These are phyloP conservation scores for Arvicola amphibius DNA, from an alignment of 2,797 vertebrate genomes.

Conservation along the genomic window DNA sequence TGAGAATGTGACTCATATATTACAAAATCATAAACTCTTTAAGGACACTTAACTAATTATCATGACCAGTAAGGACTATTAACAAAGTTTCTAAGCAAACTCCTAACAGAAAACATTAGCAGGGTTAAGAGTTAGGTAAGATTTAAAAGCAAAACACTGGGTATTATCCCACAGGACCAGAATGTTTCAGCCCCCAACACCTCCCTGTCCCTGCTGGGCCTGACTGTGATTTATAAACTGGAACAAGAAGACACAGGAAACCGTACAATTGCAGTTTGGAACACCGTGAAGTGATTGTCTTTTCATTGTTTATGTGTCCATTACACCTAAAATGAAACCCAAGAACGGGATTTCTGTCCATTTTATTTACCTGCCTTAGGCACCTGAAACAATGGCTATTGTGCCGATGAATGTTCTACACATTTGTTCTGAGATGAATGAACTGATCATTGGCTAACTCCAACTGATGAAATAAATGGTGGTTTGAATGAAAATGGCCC, in stretches of 20 bases:
- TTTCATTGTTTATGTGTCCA: not conserved
- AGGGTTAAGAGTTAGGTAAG: not conserved
- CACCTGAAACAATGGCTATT: slow-evolving; percentile 5
- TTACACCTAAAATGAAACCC: not conserved
- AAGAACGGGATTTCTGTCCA: not conserved
- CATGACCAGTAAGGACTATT: not conserved
- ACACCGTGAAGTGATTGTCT: not conserved
- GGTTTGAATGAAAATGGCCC: not conserved
- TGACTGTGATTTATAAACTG: not conserved
- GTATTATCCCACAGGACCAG: not conserved
- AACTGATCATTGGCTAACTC: slow-evolving; percentile 18
- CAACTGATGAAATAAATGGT: not conserved
- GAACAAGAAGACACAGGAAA: not conserved
- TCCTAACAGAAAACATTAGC: slow-evolving; percentile 37
- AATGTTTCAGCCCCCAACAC: not conserved
- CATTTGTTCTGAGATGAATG: slow-evolving; percentile 16
- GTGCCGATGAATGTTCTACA: not conserved
- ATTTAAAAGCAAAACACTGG: not conserved
- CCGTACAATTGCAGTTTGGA: not conserved
- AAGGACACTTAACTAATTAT: slow-evolving; percentile 39
- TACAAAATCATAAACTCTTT: slow-evolving; percentile 48
- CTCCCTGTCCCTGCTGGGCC: not conserved
- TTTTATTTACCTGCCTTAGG: slow-evolving; percentile 19
- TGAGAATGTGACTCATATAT: slow-evolving; percentile 9
- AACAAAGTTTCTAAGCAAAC: slow-evolving; percentile 39